Evolutionary conservation across 2,113 vertebrate genomes (phyloP).

Genomic region (Alethe castanea): DNA sequence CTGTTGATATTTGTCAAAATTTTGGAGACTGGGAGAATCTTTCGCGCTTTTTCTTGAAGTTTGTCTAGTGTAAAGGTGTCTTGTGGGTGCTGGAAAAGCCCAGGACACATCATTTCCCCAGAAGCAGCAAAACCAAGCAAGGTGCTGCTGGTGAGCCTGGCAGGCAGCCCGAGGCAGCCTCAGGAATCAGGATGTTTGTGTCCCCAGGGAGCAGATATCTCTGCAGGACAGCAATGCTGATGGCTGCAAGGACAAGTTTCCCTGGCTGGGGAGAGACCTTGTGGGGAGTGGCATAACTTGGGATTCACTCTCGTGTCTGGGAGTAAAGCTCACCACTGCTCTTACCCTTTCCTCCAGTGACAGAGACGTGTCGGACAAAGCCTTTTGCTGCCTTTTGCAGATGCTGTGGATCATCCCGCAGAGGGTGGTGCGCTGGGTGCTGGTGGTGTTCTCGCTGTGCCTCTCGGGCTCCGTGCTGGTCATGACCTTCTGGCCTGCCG

Average conservation of each 20-base stretch:
- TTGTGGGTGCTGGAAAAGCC: background rate
- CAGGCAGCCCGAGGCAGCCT: background rate
- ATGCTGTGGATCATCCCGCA: constrained; percentile 88
- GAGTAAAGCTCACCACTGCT: background rate
- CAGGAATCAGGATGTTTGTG: background rate
- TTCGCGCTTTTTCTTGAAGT: background rate
- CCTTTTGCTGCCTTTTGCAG: constrained; percentile 49
- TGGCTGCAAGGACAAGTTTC: background rate
- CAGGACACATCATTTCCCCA: background rate
- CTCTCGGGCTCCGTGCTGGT: constrained; percentile 90
- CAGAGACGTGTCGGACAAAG: background rate
- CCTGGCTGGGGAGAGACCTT: background rate
- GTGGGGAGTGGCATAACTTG: background rate
- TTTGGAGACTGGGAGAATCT: background rate
- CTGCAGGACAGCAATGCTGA: too few relatives aligned
- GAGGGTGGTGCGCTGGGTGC: constrained; percentile 84
- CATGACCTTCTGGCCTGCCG: constrained; percentile 94
- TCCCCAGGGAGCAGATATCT: too few relatives aligned
- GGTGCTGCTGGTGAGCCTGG: background rate
- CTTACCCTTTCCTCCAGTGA: background rate
- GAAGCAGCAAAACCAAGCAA: background rate
- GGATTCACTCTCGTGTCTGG: background rate
- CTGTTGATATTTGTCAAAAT: background rate
- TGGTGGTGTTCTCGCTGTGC: constrained; percentile 83
- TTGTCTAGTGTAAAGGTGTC: background rate